Evolutionary conservation across 2,797 vertebrate genomes (phyloP).

Genomic region (Morelia viridis): DNA sequence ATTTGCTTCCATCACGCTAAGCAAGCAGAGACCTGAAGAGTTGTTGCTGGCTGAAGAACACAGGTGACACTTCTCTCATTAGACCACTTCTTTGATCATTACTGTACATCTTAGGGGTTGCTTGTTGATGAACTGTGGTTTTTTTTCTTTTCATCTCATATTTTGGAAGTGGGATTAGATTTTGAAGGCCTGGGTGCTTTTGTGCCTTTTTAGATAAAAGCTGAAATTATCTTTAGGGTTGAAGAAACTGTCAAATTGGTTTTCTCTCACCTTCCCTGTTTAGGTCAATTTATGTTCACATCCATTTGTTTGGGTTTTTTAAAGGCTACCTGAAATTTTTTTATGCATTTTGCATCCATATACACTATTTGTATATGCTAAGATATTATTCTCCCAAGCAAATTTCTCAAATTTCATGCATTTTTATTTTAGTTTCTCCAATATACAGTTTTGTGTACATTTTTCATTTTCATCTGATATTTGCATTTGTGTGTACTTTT

Average conservation of each 20-base stretch:
- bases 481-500: neutral
- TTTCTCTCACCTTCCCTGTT: neutral
- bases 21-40: neutral
- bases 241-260: neutral
- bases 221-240: neutral
- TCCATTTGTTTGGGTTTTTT: neutral
- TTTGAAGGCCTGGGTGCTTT: neutral
- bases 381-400: neutral
- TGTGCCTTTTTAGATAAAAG: neutral
- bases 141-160: neutral
- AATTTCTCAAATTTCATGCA: neutral
- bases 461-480: neutral
- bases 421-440: neutral
- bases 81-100: neutral
- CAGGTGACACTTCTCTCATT: neutral
- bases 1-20: neutral
- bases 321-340: neutral
- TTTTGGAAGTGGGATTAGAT: neutral
- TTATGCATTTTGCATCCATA: neutral
- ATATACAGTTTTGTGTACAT: neutral
- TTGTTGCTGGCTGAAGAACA: neutral
- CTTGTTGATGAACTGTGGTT: neutral
- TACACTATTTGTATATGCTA: neutral
- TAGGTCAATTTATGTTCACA: neutral
- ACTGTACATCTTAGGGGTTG: neutral